Conservation (phyloP, 2,888 invertebrate species). For the Drosophila putrida region DNA sequence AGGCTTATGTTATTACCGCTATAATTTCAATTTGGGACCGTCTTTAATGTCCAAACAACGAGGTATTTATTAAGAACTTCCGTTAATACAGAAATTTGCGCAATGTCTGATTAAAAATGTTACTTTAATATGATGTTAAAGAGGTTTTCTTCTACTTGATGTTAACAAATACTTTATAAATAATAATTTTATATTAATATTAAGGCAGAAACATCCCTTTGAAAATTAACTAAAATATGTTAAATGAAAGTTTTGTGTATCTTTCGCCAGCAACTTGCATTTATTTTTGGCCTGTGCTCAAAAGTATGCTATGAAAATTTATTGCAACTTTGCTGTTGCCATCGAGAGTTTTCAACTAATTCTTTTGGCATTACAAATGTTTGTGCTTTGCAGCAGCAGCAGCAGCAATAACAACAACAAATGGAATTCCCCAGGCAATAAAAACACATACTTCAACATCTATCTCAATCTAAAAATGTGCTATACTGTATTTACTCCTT, state of each 20-base stretch:
- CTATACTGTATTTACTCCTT: slow-evolving; percentile 10
- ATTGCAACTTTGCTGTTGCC: background rate
- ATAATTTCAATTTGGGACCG: slow-evolving; percentile 70
- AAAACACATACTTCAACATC: slow-evolving; percentile 5
- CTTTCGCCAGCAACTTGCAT: background rate
- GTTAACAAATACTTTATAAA: too few relatives aligned
- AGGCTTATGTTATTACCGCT: slow-evolving; percentile 68
- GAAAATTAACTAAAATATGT: background rate
- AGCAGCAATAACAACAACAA: slow-evolving; percentile 1
- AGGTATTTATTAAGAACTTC: slow-evolving; percentile 40
- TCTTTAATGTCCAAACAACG: slow-evolving; percentile 43
- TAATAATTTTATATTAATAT: background rate
- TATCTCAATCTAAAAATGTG: slow-evolving; percentile 13
- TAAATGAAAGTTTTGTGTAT: background rate
- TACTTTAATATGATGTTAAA: background rate
- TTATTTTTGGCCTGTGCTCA: background rate
- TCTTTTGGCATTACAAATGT: slow-evolving; percentile 26
- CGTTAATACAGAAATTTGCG: slow-evolving; percentile 43
- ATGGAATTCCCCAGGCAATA: slow-evolving; percentile 13
- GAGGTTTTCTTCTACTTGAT: too few relatives aligned
- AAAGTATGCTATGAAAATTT: slow-evolving; percentile 15
- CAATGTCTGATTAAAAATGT: background rate
- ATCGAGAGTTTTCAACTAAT: slow-evolving; percentile 11
- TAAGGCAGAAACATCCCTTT: too few relatives aligned
- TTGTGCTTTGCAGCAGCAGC: slow-evolving; percentile 1